A percentile compares a stretch with the other conserved stretches of the same genome.
Conservation (phyloP, 2,888 invertebrate species). For the Oasisia sp. region DNA sequence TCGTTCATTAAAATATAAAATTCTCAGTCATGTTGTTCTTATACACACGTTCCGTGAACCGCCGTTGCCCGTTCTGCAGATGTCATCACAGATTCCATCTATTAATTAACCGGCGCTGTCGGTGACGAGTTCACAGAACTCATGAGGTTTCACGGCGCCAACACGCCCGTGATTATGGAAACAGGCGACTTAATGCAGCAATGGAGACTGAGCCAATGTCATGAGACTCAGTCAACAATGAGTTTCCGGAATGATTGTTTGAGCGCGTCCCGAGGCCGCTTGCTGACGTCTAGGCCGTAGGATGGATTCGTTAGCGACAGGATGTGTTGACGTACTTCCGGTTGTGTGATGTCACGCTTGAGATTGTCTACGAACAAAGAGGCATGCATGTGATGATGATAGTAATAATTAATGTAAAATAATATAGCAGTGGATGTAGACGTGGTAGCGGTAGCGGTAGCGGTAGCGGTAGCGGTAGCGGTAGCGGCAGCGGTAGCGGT, state of each 20-base stretch:
- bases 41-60: not conserved
- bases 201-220: not conserved
- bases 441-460: too few species aligned
- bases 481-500: not conserved
- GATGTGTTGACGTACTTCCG: conserved; percentile 34
- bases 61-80: not conserved
- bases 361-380: conserved; percentile 31
- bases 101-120: not conserved
- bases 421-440: too few species aligned
- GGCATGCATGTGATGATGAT: not conserved
- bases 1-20: not conserved
- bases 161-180: not conserved
- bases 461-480: too few species aligned
- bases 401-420: not conserved
- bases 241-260: conserved; percentile 41
- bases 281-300: conserved; percentile 32
- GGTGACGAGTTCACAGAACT: not conserved
- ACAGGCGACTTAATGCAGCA: not conserved
- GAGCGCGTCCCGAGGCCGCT: conserved; percentile 26
- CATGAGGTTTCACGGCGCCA: not conserved
- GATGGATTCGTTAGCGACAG: conserved; percentile 33
- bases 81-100: not conserved
- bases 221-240: conserved; percentile 34
- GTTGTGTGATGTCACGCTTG: conserved; percentile 31
- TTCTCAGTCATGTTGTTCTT: not conserved